Conservation (phyloP, 2,113 vertebrate species). For the Muntiacus reevesi region DNA sequence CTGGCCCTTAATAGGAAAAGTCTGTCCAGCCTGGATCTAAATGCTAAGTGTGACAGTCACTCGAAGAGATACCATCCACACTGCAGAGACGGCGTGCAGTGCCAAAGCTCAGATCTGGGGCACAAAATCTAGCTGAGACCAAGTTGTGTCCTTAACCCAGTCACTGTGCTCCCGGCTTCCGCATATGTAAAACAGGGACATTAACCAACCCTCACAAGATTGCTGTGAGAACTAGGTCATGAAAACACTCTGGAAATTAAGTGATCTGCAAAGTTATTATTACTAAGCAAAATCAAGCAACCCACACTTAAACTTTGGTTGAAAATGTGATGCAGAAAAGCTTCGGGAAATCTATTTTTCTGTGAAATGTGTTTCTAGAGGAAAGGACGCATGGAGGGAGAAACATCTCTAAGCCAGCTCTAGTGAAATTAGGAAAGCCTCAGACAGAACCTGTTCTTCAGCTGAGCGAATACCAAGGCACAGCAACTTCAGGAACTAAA, state of each 20-base stretch:
- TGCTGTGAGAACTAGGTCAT: neutral
- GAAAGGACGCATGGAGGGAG: neutral
- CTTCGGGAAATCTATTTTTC: neutral
- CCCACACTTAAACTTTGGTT: neutral
- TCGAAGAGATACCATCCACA: neutral
- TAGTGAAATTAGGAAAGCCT: neutral
- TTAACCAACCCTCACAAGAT: neutral
- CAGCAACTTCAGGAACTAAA: neutral
- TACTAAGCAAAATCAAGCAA: neutral
- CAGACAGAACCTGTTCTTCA: neutral
- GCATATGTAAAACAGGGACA: neutral
- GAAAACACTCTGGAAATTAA: neutral
- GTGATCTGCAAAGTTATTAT: neutral
- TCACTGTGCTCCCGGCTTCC: neutral
- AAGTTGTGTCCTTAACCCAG: neutral
- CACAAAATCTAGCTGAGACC: neutral
- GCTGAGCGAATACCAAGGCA: neutral
- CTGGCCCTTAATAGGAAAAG: neutral
- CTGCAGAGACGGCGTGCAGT: rapidly evolving
- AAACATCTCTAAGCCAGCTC: neutral
- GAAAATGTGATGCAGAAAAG: neutral
- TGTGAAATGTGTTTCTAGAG: neutral
- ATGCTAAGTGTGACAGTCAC: neutral
- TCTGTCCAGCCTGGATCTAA: neutral
- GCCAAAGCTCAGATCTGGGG: neutral